Percentiles rank a stretch among this genome's conserved stretches.
These are phyloP conservation scores for Gasterosteus nipponicus DNA, from an alignment of 2,113 vertebrate genomes.

Conservation along the genomic window DNA sequence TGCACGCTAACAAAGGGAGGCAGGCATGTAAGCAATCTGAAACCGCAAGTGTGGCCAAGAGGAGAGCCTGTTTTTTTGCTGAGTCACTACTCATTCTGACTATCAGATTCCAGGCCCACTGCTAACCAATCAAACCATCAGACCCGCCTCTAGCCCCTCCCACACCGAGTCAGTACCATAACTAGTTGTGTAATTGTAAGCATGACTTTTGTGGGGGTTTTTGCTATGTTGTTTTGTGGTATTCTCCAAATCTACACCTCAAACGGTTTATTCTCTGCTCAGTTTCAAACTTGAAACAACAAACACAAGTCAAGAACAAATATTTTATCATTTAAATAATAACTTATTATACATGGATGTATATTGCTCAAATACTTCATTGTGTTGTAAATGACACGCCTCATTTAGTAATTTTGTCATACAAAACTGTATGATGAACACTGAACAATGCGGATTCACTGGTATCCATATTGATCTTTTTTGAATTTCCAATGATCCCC, in stretches of 20 bases:
- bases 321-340: not conserved
- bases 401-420: not conserved
- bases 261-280: not conserved
- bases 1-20: not conserved
- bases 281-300: not conserved
- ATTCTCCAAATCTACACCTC: not conserved
- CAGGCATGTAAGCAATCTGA: not conserved
- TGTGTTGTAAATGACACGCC: not conserved
- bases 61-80: slow-evolving; percentile 46
- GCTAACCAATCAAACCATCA: slow-evolving; percentile 34
- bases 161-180: slow-evolving; percentile 10
- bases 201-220: slow-evolving; percentile 19
- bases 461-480: slow-evolving; percentile 15
- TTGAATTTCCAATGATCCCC: slow-evolving; percentile 8
- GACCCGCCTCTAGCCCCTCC: slow-evolving; percentile 2
- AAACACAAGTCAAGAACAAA: not conserved
- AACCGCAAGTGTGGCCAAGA: not conserved
- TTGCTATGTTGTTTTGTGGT: not conserved
- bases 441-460: not conserved
- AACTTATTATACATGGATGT: not conserved
- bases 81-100: slow-evolving; percentile 65
- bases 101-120: not conserved
- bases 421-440: not conserved
- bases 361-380: not conserved
- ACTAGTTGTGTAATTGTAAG: not conserved